Conservation (phyloP, 2,888 invertebrate species). For the Tubulanus polymorphus region DNA sequence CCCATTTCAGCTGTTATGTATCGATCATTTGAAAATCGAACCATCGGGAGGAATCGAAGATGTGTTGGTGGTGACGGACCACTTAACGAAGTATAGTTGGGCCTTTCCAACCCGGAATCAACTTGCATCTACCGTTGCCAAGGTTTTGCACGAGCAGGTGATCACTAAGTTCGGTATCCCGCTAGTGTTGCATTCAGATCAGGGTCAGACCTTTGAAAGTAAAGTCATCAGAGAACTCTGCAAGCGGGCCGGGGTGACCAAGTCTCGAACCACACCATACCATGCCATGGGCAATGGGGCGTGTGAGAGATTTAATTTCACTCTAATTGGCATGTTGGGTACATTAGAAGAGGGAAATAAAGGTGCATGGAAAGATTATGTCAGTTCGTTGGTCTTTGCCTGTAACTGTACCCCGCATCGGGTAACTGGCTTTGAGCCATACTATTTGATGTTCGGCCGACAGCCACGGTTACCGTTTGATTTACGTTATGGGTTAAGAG, state of each 20-base stretch:
- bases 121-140: constrained; percentile 16
- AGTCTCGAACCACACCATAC: constrained; percentile 17
- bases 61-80: constrained; percentile 19
- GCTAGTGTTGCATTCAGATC: constrained; percentile 13
- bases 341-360: constrained; percentile 1
- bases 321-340: constrained; percentile 3
- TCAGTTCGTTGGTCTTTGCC: constrained; percentile 1
- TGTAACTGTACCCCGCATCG: constrained; percentile 9
- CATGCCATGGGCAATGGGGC: constrained; percentile 13
- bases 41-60: constrained; percentile 13
- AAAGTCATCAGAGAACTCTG: constrained; percentile 17
- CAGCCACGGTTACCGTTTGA: constrained; percentile 8
- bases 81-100: constrained; percentile 17
- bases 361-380: constrained; percentile 3
- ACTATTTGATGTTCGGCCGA: constrained; percentile 9
- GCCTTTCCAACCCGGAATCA: constrained; percentile 17
- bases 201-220: constrained; percentile 17
- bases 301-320: constrained; percentile 10
- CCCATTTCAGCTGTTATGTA: too few species aligned
- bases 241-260: constrained; percentile 6
- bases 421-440: constrained; percentile 5
- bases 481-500: too few species aligned
- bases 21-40: constrained; percentile 15
- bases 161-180: constrained; percentile 19
- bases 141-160: constrained; percentile 14